Conservation (phyloP, 2,113 vertebrate species). For the Micronycteris hirsuta region DNA sequence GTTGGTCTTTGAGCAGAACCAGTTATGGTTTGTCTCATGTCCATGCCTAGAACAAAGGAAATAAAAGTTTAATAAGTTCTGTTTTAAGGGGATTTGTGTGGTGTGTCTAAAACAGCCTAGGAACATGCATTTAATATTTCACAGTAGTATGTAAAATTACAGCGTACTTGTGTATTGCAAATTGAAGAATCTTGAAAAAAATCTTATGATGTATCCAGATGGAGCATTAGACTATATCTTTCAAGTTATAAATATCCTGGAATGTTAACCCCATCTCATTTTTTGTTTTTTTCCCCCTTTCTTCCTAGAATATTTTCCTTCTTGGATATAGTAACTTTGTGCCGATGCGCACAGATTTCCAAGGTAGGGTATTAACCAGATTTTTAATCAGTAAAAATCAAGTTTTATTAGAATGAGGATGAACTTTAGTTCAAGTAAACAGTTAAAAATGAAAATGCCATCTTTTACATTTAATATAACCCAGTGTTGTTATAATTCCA, state of each 20-base stretch:
- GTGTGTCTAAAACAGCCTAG: background rate
- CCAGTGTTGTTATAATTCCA: background rate
- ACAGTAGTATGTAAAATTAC: background rate
- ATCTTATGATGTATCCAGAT: background rate
- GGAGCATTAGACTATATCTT: background rate
- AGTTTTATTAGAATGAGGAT: background rate
- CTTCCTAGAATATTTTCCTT: conserved; percentile 95
- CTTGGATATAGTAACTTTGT: conserved; percentile 95
- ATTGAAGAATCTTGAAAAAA: background rate
- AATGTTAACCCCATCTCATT: conserved; percentile 30
- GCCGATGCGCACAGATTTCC: conserved; percentile 96
- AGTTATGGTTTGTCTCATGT: background rate
- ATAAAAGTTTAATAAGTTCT: background rate
- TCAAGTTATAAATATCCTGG: background rate
- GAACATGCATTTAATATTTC: background rate
- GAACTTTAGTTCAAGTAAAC: conserved; percentile 21
- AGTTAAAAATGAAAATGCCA: conserved; percentile 1
- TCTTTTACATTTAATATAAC: background rate
- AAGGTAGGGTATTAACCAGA: conserved; percentile 85
- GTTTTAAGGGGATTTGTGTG: conserved; percentile 7
- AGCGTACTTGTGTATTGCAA: background rate
- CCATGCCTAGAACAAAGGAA: background rate
- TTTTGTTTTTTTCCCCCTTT: conserved; percentile 64
- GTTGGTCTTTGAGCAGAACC: background rate
- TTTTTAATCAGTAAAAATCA: background rate